Percentiles rank a stretch among this genome's conserved stretches.
Conservation (phyloP, 2,113 vertebrate genomes). For the Polyodon spathula region DNA sequence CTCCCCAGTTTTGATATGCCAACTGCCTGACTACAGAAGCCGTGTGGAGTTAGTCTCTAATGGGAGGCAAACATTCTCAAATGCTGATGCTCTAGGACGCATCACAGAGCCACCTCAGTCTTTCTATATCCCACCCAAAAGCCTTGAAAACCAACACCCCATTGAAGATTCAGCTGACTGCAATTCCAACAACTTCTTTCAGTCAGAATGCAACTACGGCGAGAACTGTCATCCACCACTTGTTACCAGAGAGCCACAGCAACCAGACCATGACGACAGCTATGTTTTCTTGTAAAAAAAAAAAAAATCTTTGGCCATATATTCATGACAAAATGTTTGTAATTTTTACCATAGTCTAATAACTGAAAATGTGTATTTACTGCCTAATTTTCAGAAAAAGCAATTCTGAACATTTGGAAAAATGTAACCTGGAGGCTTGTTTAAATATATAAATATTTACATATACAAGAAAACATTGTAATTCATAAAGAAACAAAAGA, state of each 20-base stretch:
- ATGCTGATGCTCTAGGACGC: slow-evolving; percentile 10
- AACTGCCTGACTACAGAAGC: slow-evolving; percentile 11
- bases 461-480: too few relatives aligned
- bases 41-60: background rate
- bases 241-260: background rate
- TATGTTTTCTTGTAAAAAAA: too few relatives aligned
- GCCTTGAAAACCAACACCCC: slow-evolving; percentile 7
- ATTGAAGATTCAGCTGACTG: background rate
- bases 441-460: too few relatives aligned
- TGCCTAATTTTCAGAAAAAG: too few relatives aligned
- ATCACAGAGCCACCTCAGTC: slow-evolving; percentile 46
- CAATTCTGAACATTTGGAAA: too few relatives aligned
- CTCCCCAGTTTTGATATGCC: slow-evolving; percentile 22
- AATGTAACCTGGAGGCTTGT: too few relatives aligned
- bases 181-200: slow-evolving; percentile 1
- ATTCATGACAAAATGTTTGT: too few relatives aligned
- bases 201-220: background rate
- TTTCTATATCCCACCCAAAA: slow-evolving; percentile 38
- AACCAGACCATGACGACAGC: background rate
- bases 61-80: background rate
- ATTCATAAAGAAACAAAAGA: too few relatives aligned
- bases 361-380: too few relatives aligned
- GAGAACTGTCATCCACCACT: background rate
- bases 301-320: too few relatives aligned
- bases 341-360: too few relatives aligned